Base-by-base conservation (phyloP, 2,888 invertebrate genomes). In the Pycnomerus fuliginosus region DNA sequence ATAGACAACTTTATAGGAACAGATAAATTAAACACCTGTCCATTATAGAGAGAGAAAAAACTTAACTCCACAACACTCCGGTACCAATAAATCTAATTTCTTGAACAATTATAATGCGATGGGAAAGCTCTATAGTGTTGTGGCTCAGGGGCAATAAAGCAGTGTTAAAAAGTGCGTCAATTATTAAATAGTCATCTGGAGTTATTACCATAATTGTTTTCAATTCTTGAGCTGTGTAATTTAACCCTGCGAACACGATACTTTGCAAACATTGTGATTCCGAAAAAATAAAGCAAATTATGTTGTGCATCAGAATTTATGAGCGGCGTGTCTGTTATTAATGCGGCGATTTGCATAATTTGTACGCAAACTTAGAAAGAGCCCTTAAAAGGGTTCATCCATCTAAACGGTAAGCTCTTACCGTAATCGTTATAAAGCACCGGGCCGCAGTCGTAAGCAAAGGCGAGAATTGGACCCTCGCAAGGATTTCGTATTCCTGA, bases 161-260 rank as follows among this genome's bases (percentile, higher is more conserved):
- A 45, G 45, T 29, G 36, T 35, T 22, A 16, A 31, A 35, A 34
- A 40, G 27, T 37, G 16, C 29, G 37, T 32, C 42, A 46, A 43
- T 34, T 47, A 42, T 47, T 43, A 43, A 37, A 38, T 23, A 39
- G 39, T 34, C 42, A 28, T 36, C 41, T 29, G 23, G 46, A 36
- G 37, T 47, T 43, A 47, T 47, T 47, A 47, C 29, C 41, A 38
- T 47, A 47, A 47, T 43, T 47, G 43, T 47, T 47, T 46, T 47
- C 41, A 47, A 47, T 47, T 43, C 43, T 25, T 29, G 30, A 42
- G 34, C 24, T 37, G 27, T 47, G 38, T 47, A 47, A 47, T 47
- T 47, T 47, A 31, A 34, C 34, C 25, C 42, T 47, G 43, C 38
- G 47, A 42, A 42, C 43, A 47, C 39, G 42, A 47, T 47, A 43